These are phyloP conservation scores for Malthinus flaveolus DNA, from an alignment of 2,888 invertebrate genomes.

Conservation along the genomic window DNA sequence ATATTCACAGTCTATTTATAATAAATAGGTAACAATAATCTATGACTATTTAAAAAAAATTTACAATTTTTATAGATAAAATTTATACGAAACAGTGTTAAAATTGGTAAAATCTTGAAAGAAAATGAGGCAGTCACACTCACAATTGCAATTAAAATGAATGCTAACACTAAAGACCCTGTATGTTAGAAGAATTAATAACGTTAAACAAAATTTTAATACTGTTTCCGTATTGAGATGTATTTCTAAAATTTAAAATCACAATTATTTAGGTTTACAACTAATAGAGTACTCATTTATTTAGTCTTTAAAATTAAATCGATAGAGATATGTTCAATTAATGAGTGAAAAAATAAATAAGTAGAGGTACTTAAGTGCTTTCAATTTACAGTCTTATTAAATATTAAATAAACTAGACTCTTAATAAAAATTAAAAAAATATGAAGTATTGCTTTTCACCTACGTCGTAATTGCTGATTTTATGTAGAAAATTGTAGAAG, in stretches of 20 bases:
- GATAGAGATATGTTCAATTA: slow-evolving; percentile 21
- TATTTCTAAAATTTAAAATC: slow-evolving; percentile 12
- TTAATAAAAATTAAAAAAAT: neutral
- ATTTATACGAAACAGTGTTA: too few relatives aligned
- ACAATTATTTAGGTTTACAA: slow-evolving; percentile 11
- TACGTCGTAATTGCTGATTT: slow-evolving; percentile 3
- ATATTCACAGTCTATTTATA: slow-evolving; percentile 20
- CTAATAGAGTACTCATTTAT: slow-evolving; percentile 9
- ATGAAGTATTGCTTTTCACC: slow-evolving; percentile 17
- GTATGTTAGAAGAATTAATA: too few relatives aligned
- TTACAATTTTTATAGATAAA: too few relatives aligned
- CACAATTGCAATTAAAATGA: too few relatives aligned
- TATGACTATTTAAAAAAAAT: neutral
- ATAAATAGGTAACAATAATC: slow-evolving; percentile 9
- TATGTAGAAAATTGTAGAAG: slow-evolving; percentile 16
- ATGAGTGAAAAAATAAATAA: slow-evolving; percentile 22
- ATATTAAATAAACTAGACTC: neutral
- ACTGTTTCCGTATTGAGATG: neutral
- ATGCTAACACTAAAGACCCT: too few relatives aligned
- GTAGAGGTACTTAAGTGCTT: slow-evolving; percentile 18
- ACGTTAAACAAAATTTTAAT: too few relatives aligned
- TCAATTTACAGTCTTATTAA: slow-evolving; percentile 18
- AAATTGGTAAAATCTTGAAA: too few relatives aligned
- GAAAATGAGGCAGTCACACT: too few relatives aligned
- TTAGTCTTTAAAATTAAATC: slow-evolving; percentile 10